Evolutionary conservation across 2,888 invertebrate species (phyloP), one percentile per base, ranked within the genome.

Genomic region (Amiota minor): DNA sequence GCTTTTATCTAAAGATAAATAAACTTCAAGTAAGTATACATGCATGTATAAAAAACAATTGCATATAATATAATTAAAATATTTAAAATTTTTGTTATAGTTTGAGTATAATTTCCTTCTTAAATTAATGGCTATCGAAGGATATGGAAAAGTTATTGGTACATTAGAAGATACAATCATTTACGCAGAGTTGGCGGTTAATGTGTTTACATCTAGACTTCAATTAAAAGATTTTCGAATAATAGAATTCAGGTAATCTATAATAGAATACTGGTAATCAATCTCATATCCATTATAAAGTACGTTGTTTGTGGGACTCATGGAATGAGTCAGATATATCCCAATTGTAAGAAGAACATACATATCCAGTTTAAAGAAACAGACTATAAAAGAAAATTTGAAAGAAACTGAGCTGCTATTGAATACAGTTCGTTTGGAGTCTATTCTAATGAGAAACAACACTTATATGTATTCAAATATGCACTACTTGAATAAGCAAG

Each of bases 61-160:
- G 23, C 11, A 18, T 59, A 9, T 12, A 53, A 53, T n/a, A 53
- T 45, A 14, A 12, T 64, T 56, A 12, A 59, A 47, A 56, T 20
- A 61, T 49, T 76, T 16, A 3, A 16, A 62, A 75, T 82, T 55
- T 35, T 35, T 35, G 35, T 35, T 35, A 35, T 73, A 89, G 89
- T 89, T 89, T 72, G 89, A 88, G 74, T 89, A 89, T 72, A 87
- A 88, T 49, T 89, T 89, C 75, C 73, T 83, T 61, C 77, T 89
- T 1, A 86, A 87, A 72, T 65, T 89, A 12, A 87, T 89, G 86
- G 83, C 87, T 2, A 77, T 89, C 9, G 86, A 88, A 62, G 88
- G 88, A 55, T 81, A 81, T 75, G 90, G 89, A 50, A 87, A 85
- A 76, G 83, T 89, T 3, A 85, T 86, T 76, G 89, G 89, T 10